Evolutionary conservation across 2,113 vertebrate species (phyloP).

Genomic region (Nothobranchius furzeri): DNA sequence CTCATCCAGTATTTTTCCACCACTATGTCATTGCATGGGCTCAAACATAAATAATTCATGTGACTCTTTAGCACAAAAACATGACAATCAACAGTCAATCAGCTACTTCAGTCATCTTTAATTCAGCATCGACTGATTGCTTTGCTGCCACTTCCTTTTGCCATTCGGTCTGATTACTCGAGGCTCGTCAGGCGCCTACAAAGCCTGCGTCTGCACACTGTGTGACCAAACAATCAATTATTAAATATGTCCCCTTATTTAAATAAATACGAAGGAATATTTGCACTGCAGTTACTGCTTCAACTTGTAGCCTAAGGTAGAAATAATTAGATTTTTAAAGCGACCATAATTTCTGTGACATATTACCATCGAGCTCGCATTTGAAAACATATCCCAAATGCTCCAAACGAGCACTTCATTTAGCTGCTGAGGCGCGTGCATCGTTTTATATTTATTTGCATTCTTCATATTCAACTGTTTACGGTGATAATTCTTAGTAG

Average conservation of each 20-base stretch:
- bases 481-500: constrained; percentile 69
- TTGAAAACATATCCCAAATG: constrained; percentile 66
- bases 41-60: constrained; percentile 76
- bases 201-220: constrained; percentile 3
- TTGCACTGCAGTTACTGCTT: constrained; percentile 20
- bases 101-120: constrained; percentile 71
- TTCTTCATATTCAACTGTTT: constrained; percentile 76
- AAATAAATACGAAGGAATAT: not conserved
- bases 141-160: constrained; percentile 32
- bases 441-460: constrained; percentile 80
- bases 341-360: constrained; percentile 80
- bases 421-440: constrained; percentile 76
- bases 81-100: constrained; percentile 66
- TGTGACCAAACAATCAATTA: constrained; percentile 23
- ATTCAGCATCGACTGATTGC: constrained; percentile 62
- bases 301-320: constrained; percentile 59
- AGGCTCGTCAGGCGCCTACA: constrained; percentile 20
- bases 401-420: constrained; percentile 79
- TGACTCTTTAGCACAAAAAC: constrained; percentile 67
- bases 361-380: constrained; percentile 74
- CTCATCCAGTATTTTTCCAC: constrained; percentile 60
- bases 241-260: constrained; percentile 1
- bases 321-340: constrained; percentile 74
- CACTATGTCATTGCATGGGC: constrained; percentile 62
- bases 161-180: constrained; percentile 42